phyloP scores from a whole-genome alignment of 1,140 invertebrate species.

The Drosophila kepulauana region DNA sequence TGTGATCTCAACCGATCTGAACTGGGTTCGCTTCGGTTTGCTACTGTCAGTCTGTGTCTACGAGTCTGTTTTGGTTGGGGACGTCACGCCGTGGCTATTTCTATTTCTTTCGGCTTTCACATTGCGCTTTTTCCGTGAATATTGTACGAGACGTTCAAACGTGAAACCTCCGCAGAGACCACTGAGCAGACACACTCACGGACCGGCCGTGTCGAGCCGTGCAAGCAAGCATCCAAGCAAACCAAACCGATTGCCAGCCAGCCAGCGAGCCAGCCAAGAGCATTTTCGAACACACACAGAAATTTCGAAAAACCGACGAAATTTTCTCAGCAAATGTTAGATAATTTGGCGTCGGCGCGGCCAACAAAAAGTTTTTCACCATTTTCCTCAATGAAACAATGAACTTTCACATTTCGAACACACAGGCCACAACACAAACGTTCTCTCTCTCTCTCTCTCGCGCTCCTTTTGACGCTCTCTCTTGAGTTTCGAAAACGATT shows the following conservation, averaged over 20 bases:
- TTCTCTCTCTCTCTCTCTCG: conserved; percentile 28
- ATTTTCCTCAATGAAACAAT: conserved; percentile 84
- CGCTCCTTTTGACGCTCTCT: conserved; percentile 28
- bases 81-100: conserved; percentile 81
- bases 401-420: conserved; percentile 79
- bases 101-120: conserved; percentile 80
- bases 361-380: conserved; percentile 65
- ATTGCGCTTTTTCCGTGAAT: conserved; percentile 80
- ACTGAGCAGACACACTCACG: conserved; percentile 69
- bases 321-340: conserved; percentile 64
- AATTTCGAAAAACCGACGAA: conserved; percentile 35
- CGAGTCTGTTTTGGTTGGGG: conserved; percentile 58
- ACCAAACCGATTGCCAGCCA: background rate
- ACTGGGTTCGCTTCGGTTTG: conserved; percentile 25
- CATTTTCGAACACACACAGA: background rate
- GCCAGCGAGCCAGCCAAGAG: conserved; percentile 1
- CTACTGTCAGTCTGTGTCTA: conserved; percentile 57
- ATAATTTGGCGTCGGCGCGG: conserved; percentile 66
- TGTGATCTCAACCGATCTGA: conserved; percentile 16
- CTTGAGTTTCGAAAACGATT: conserved; percentile 57
- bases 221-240: conserved; percentile 14
- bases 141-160: conserved; percentile 82
- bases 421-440: conserved; percentile 27
- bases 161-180: conserved; percentile 85
- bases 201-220: conserved; percentile 47